Percentiles rank a stretch among this genome's conserved stretches.
phyloP scores from a whole-genome alignment of 1,140 invertebrate genomes.

The Bicyclus anynana region DNA sequence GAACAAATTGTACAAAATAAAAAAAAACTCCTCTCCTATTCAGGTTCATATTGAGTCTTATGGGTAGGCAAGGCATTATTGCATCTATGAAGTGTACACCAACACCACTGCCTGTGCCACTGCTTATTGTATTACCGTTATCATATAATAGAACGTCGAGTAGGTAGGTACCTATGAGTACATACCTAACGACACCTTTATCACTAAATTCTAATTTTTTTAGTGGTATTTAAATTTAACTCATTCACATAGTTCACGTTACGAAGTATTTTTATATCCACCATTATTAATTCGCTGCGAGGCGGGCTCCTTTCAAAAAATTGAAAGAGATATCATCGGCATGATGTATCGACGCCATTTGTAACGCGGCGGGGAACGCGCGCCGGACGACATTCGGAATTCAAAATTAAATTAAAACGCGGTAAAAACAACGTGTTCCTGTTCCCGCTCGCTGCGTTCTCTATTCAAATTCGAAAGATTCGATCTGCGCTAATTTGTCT shows the following conservation, averaged over 20 bases:
- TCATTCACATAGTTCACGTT: slow-evolving; percentile 44
- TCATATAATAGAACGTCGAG: too few relatives aligned
- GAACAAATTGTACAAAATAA: too few relatives aligned
- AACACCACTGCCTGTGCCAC: too few relatives aligned
- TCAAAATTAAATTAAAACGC: slow-evolving; percentile 73
- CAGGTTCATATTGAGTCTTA: too few relatives aligned
- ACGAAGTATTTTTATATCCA: slow-evolving; percentile 45
- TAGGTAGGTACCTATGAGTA: too few relatives aligned
- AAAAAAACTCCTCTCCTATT: too few relatives aligned
- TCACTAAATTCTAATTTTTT: too few relatives aligned
- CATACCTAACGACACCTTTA: too few relatives aligned
- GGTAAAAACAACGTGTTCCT: slow-evolving; percentile 71
- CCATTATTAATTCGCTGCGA: slow-evolving; percentile 65
- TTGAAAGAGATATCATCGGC: slow-evolving; percentile 75
- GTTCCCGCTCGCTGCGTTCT: slow-evolving; percentile 55
- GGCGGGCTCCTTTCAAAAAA: slow-evolving; percentile 61
- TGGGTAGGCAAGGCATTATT: too few relatives aligned
- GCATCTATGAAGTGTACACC: too few relatives aligned
- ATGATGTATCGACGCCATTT: slow-evolving; percentile 74
- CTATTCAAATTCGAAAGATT: slow-evolving; percentile 68
- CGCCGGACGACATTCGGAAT: slow-evolving; percentile 63
- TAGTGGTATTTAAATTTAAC: slow-evolving; percentile 31
- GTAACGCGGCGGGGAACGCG: slow-evolving; percentile 66
- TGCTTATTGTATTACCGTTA: too few relatives aligned
- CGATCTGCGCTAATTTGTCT: slow-evolving; percentile 73